Base-by-base conservation (phyloP, 2,888 invertebrate species). In the Hylaea fasciaria region DNA sequence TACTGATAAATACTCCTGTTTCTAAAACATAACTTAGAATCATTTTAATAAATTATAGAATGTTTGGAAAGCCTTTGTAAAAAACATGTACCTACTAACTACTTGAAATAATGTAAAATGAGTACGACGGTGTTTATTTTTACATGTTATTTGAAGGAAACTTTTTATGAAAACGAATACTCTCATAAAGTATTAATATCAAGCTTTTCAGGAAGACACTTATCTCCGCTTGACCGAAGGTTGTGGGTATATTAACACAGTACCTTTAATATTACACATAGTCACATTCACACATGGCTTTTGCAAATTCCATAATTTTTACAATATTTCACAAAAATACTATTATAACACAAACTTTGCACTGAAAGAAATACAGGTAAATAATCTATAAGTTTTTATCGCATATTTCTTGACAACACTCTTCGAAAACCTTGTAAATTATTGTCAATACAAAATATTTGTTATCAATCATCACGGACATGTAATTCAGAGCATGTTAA, bases 281-380 rank as follows among this genome's bases (percentile, higher is more conserved):
- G 53, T 70, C 69, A 70, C 65, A 55, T 55, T 76, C 77, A 82
- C 83, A 77, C 73, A 71, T 71, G 66, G 85, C 86, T 84, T 84
- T 57, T 72, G 78, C 78, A 78, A 78, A 70, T 70, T 70, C 69
- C 75, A 78, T 78, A 68, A 45, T 13, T 71, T 13, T 71, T 73
- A 70, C 73, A 74, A 69, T 73, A 71, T 64, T 55, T 72, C 75
- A 76, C 73, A 64, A 66, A 47, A 72, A 69, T 61, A 62, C 62
- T 66, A 65, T 57, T 51, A 52, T 12, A 13, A 68, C 63, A 71
- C 74, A 65, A 69, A 58, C 66, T 68, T 61, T 68, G 72, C 69
- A 77, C 72, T 62, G 41, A 64, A 8, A 60, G 46, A 52, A 52
- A 62, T 28, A 59, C 48, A 64, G 60, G 57, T 69, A 68, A 70